Conservation (phyloP, 2,888 invertebrate species). For the Melipona bicolor region DNA sequence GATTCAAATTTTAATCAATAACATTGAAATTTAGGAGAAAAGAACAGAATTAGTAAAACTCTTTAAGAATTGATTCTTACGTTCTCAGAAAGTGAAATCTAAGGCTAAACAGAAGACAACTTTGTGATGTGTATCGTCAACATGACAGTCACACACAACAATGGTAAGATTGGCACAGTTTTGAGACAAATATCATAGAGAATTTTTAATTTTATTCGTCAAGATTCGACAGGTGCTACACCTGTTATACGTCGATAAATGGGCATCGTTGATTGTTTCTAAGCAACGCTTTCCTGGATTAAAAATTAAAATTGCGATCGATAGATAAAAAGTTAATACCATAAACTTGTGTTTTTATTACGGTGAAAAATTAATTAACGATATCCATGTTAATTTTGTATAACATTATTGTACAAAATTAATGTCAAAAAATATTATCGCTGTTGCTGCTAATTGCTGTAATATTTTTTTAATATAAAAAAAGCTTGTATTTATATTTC, state of each 20-base stretch:
- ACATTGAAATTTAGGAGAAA: too few species aligned
- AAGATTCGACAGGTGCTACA: too few species aligned
- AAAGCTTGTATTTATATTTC: too few species aligned
- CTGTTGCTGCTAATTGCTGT: neutral
- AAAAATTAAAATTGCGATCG: neutral
- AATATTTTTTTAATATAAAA: neutral
- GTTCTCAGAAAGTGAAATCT: too few species aligned
- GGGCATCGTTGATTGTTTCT: neutral
- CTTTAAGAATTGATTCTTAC: neutral
- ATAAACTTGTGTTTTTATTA: neutral
- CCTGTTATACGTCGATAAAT: slow-evolving; percentile 2
- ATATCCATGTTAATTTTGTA: neutral
- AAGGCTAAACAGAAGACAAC: neutral
- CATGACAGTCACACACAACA: slow-evolving; percentile 46
- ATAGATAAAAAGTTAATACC: neutral
- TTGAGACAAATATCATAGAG: neutral
- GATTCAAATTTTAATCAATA: too few species aligned
- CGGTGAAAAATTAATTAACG: neutral
- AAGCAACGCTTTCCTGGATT: slow-evolving; percentile 3
- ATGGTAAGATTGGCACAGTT: slow-evolving; percentile 46
- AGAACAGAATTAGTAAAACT: too few species aligned
- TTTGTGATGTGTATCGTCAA: neutral
- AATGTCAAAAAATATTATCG: neutral
- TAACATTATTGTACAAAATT: neutral
- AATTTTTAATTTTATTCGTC: neutral